Evolutionary conservation across 2,113 vertebrate genomes (phyloP).

Genomic region (Catharus fuscescens): DNA sequence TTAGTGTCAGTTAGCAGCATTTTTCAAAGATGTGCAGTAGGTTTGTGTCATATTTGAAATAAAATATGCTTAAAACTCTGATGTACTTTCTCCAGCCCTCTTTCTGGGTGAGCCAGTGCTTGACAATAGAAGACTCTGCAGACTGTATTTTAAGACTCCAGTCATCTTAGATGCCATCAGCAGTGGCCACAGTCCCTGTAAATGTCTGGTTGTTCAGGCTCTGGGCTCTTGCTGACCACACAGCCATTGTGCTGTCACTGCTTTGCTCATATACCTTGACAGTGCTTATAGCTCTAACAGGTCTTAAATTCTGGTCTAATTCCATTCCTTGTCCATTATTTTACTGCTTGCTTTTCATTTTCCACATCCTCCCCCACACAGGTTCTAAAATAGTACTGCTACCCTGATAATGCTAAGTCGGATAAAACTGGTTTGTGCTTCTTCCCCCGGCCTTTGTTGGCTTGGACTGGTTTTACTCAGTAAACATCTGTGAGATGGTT

Average conservation of each 20-base stretch:
- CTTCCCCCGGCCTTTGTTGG: background rate
- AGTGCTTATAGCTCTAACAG: conserved; percentile 22
- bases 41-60: conserved; percentile 55
- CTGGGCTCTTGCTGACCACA: conserved; percentile 44
- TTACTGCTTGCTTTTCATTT: conserved; percentile 64
- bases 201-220: background rate
- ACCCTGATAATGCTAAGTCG: conserved; percentile 25
- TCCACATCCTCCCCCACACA: conserved; percentile 20
- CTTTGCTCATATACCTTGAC: conserved; percentile 40
- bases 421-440: conserved; percentile 33
- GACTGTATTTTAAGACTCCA: conserved; percentile 35
- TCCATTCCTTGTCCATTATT: conserved; percentile 57
- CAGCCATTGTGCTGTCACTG: background rate
- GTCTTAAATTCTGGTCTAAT: conserved; percentile 55
- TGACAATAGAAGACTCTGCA: conserved; percentile 1
- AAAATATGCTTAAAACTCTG: conserved; percentile 28
- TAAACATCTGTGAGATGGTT: background rate
- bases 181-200: background rate
- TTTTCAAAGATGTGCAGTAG: conserved; percentile 51
- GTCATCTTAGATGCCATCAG: conserved; percentile 43
- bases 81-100: background rate
- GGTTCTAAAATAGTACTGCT: conserved; percentile 19
- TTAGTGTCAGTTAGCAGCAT: conserved; percentile 53
- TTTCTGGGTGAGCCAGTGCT: background rate
- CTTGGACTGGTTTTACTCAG: background rate